A percentile compares a stretch with the other conserved stretches of the same genome.
Conservation (phyloP, 2,113 vertebrate species). For the Antigone vipio region DNA sequence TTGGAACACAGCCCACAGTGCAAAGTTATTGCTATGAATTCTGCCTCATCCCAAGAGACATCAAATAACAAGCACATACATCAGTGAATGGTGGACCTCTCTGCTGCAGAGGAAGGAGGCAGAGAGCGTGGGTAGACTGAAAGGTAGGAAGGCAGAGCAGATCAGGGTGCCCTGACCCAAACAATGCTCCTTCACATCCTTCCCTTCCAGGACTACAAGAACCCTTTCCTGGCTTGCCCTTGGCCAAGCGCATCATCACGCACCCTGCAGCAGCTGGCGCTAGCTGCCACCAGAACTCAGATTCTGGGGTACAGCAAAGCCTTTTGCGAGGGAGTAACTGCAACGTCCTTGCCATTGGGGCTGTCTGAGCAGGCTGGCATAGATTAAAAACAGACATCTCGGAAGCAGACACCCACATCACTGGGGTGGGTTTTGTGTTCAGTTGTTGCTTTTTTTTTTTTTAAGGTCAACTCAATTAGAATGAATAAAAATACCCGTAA, state of each 20-base stretch:
- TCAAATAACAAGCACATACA: accelerated
- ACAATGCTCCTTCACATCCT: neutral
- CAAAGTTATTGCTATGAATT: neutral
- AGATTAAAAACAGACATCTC: neutral
- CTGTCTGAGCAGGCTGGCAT: neutral
- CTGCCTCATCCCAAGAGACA: neutral
- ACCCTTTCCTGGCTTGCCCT: neutral
- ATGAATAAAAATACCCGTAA: neutral
- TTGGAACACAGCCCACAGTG: accelerated
- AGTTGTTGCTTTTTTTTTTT: neutral
- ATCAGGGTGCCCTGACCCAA: neutral
- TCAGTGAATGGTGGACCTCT: accelerated
- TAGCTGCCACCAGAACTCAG: neutral
- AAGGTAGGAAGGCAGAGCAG: neutral
- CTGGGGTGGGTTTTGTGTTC: neutral
- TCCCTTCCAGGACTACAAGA: neutral
- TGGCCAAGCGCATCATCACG: accelerated
- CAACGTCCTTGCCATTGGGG: accelerated
- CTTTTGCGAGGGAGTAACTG: neutral
- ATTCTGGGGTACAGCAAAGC: neutral
- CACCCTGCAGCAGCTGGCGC: accelerated
- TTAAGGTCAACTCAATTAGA: neutral
- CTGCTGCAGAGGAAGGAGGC: neutral
- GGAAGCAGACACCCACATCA: neutral
- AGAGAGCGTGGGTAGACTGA: accelerated